Base-by-base conservation (phyloP, 2,888 invertebrate species). In the Heliconius aoede region DNA sequence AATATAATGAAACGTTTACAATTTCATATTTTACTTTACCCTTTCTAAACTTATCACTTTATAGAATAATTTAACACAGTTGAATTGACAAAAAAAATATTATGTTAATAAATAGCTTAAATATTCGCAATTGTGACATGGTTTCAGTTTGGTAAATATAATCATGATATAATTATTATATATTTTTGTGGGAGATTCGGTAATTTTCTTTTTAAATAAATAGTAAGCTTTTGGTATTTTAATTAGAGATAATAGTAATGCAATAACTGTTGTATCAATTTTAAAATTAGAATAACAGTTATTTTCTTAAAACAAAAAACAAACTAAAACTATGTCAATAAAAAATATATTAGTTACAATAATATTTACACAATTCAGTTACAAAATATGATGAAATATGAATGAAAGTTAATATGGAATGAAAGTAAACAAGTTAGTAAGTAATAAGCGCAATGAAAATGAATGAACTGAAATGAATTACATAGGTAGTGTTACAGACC, bases 391-490 rank as follows among this genome's bases (percentile, higher is more conserved):
- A 60, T 18, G 24, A 21, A n/a, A n/a, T 21, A 28, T 24, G n/a
- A 36, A 36, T n/a, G 24, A 36, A 40, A 72, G 40, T 72, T 40
- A 60, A 26, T 72, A 24, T 58, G 55, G 60, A n/a, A 60, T 24
- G 60, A 51, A 72, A 65, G 36, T 65, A 69, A 77, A 77, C 67
- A 80, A 82, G 83, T 85, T 85, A 85, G 85, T 85, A 46, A 85
- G 85, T 85, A 81, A 82, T 30, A 77, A 85, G 85, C 85, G 26
- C 77, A 75, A 79, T 80, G 77, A 80, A 36, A 67, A 83, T 84
- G 82, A 79, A 58, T 76, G 26, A 60, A 60, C 5, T 40, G 15
- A 68, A 26, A 46, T 55, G 3, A 65, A 11, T 40, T 4, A 60
- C 26, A 61, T 72, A 72, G 36, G 40, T 55, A 28, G 26, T 61